Conservation (phyloP, 2,888 invertebrate species). For the Schrankia costaestrigalis region DNA sequence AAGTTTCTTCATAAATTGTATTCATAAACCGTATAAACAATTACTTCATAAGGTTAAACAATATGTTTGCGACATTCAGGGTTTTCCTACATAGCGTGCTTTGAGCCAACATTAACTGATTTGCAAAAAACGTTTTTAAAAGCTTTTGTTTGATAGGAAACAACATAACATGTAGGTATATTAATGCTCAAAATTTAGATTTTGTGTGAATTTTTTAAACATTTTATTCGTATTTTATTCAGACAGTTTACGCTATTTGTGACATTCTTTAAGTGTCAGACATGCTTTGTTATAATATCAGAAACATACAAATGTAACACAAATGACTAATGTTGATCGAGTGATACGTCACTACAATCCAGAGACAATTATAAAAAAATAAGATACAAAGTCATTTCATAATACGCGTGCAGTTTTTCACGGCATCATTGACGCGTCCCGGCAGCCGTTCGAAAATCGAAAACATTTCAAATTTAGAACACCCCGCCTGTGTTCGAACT, state of each 20-base stretch:
- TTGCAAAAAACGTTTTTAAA: conserved; percentile 6
- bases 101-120: conserved; percentile 12
- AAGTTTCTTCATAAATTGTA: conserved; percentile 16
- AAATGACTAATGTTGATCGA: conserved; percentile 24
- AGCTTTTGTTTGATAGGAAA: conserved; percentile 1
- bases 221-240: conserved; percentile 13
- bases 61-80: conserved; percentile 9
- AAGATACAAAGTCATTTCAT: conserved; percentile 54
- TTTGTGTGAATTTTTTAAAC: conserved; percentile 2
- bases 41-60: conserved; percentile 11
- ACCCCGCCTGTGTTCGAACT: conserved; percentile 54
- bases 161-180: background rate
- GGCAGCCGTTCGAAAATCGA: conserved; percentile 73
- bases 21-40: conserved; percentile 17
- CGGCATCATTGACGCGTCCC: conserved; percentile 58
- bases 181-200: background rate
- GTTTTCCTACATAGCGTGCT: conserved; percentile 10
- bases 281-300: conserved; percentile 18
- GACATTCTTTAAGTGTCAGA: conserved; percentile 14
- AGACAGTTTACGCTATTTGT: conserved; percentile 12
- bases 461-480: conserved; percentile 77
- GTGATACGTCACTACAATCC: conserved; percentile 30
- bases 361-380: conserved; percentile 31
- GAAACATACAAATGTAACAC: conserved; percentile 13
- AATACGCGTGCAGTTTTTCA: conserved; percentile 54